Percentiles rank a stretch among this genome's conserved stretches.
Conservation (phyloP, 2,888 invertebrate species). For the Scaptomyza flava region DNA sequence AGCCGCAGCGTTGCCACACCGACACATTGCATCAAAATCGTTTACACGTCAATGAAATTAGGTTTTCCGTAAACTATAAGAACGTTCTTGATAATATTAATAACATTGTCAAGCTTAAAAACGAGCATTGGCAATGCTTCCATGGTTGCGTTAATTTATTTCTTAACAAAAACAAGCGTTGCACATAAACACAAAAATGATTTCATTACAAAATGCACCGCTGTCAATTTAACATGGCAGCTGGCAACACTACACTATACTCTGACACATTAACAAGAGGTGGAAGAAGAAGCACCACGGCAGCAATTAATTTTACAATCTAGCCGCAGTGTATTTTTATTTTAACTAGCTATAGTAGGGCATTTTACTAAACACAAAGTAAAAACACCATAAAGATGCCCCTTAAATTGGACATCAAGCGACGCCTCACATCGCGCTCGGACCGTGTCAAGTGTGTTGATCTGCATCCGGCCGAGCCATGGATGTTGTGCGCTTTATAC, state of each 20-base stretch:
- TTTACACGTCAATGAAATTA: background rate
- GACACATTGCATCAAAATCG: background rate
- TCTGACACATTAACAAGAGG: slow-evolving; percentile 67
- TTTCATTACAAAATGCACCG: slow-evolving; percentile 15
- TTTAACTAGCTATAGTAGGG: slow-evolving; percentile 36
- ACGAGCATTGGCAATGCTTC: background rate
- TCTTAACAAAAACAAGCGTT: background rate
- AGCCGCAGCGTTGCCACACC: slow-evolving; percentile 42
- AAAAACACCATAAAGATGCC: slow-evolving; percentile 86
- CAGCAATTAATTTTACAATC: slow-evolving; percentile 57
- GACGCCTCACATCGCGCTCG: slow-evolving; percentile 98
- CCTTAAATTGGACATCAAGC: slow-evolving; percentile 98
- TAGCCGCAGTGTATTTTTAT: slow-evolving; percentile 50
- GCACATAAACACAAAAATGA: background rate
- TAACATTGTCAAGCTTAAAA: background rate
- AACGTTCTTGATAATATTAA: no score
- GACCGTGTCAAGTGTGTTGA: slow-evolving; percentile 99
- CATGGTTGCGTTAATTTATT: no score
- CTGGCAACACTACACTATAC: slow-evolving; percentile 55
- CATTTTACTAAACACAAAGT: slow-evolving; percentile 24
- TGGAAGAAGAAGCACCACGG: slow-evolving; percentile 40
- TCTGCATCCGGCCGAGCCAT: slow-evolving; percentile 98
- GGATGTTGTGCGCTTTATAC: slow-evolving; percentile 99
- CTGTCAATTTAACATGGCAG: slow-evolving; percentile 55
- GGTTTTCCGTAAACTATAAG: background rate